phyloP scores from a whole-genome alignment of 2,797 vertebrate species.

The Danio choprae region DNA sequence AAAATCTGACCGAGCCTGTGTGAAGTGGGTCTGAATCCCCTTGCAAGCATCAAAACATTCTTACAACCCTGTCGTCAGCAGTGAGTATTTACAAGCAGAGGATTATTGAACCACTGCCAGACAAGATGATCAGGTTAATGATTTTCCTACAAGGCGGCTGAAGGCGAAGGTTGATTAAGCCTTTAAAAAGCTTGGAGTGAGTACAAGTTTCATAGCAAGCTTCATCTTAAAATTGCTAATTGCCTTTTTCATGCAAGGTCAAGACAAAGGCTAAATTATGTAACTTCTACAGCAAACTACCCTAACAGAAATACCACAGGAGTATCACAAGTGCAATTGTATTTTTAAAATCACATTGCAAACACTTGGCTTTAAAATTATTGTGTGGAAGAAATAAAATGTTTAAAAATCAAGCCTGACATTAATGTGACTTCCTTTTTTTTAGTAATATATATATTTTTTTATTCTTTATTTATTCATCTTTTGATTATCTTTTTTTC shows the following conservation, averaged over 20 bases:
- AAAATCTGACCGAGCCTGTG: conserved; percentile 29
- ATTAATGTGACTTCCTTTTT: no score
- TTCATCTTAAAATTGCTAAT: background rate
- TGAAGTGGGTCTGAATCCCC: conserved; percentile 37
- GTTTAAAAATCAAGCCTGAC: no score
- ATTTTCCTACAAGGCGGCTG: background rate
- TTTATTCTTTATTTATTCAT: no score
- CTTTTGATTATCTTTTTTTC: no score
- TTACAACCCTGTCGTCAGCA: conserved; percentile 17
- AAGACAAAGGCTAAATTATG: background rate
- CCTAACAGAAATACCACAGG: no score
- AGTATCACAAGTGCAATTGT: no score
- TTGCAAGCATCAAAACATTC: background rate
- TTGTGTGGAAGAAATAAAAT: no score
- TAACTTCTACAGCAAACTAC: background rate
- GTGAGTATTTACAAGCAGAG: conserved; percentile 24
- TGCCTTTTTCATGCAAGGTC: background rate
- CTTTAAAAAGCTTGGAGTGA: background rate
- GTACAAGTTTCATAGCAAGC: background rate
- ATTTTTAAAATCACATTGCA: no score
- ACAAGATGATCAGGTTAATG: background rate
- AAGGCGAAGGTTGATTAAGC: background rate
- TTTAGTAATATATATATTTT: no score
- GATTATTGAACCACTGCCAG: background rate
- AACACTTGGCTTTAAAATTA: no score